phyloP scores from a whole-genome alignment of 2,888 invertebrate species.

The Tetragnatha montana region DNA sequence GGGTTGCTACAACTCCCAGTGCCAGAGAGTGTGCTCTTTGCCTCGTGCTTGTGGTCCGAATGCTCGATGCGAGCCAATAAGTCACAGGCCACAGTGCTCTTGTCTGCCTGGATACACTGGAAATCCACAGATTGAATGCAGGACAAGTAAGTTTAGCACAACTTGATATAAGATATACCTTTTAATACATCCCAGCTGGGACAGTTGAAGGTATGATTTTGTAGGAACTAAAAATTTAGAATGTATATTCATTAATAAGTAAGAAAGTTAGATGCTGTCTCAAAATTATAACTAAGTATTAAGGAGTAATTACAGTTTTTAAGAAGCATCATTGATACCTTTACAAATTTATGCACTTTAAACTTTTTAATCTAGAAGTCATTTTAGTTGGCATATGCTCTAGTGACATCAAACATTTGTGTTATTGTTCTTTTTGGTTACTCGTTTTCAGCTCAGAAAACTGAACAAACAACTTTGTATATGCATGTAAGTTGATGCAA shows the following conservation, averaged over 20 bases:
- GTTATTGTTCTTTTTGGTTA: too few relatives aligned
- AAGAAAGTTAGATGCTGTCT: neutral
- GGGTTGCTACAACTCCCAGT: conserved; percentile 87
- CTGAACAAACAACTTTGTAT: too few relatives aligned
- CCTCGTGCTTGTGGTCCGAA: conserved; percentile 84
- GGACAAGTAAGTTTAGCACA: conserved; percentile 66
- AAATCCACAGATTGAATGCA: conserved; percentile 72
- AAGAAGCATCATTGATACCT: too few relatives aligned
- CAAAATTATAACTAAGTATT: neutral
- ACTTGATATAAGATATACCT: neutral
- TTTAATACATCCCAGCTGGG: neutral
- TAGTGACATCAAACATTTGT: too few relatives aligned
- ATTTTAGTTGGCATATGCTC: too few relatives aligned
- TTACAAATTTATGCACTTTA: too few relatives aligned
- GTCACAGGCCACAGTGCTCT: conserved; percentile 89
- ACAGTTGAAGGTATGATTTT: too few relatives aligned
- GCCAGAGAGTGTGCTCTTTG: conserved; percentile 88
- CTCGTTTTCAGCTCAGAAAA: too few relatives aligned
- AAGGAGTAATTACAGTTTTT: too few relatives aligned
- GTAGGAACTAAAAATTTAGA: neutral
- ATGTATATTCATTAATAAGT: neutral
- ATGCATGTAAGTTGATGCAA: neutral
- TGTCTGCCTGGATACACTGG: conserved; percentile 78
- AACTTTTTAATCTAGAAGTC: too few relatives aligned
- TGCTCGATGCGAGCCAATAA: conserved; percentile 87